Percentiles rank a stretch among this genome's conserved stretches.
phyloP scores from a whole-genome alignment of 1,140 invertebrate genomes.

The Parapsyche elsis region DNA sequence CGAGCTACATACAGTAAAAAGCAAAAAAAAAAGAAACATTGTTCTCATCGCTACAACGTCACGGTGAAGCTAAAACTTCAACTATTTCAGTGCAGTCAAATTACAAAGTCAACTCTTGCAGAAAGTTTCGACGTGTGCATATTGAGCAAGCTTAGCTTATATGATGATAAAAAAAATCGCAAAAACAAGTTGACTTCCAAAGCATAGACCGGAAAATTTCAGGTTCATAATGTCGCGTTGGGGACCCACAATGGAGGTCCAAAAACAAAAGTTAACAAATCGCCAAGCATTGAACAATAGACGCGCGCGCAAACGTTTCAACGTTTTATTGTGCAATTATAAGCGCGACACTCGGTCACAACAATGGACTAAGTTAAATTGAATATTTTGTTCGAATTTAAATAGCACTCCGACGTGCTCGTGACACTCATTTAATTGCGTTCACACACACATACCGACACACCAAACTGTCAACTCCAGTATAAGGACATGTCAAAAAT shows the following conservation, averaged over 20 bases:
- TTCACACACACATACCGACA: not conserved
- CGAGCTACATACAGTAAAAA: too few species aligned
- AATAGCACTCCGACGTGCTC: not conserved
- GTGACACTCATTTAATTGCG: constrained; percentile 22
- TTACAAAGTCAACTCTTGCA: too few species aligned
- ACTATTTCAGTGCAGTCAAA: too few species aligned
- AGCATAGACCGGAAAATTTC: too few species aligned
- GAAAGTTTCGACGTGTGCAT: too few species aligned
- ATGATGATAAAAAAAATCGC: too few species aligned
- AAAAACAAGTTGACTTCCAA: too few species aligned
- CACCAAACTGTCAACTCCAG: not conserved
- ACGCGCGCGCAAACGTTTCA: not conserved
- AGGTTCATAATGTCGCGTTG: too few species aligned
- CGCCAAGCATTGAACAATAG: not conserved
- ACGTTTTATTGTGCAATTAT: constrained; percentile 13
- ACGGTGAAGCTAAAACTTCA: too few species aligned
- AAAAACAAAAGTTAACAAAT: not conserved
- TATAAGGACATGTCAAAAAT: not conserved
- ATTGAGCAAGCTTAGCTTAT: too few species aligned
- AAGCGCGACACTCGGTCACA: not conserved
- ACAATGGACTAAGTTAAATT: constrained; percentile 32
- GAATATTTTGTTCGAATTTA: constrained; percentile 28
- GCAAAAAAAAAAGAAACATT: too few species aligned
- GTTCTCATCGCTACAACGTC: too few species aligned
- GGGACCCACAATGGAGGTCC: not conserved